Base-by-base conservation (phyloP, 2,113 vertebrate species). In the Tympanuchus pallidicinctus region DNA sequence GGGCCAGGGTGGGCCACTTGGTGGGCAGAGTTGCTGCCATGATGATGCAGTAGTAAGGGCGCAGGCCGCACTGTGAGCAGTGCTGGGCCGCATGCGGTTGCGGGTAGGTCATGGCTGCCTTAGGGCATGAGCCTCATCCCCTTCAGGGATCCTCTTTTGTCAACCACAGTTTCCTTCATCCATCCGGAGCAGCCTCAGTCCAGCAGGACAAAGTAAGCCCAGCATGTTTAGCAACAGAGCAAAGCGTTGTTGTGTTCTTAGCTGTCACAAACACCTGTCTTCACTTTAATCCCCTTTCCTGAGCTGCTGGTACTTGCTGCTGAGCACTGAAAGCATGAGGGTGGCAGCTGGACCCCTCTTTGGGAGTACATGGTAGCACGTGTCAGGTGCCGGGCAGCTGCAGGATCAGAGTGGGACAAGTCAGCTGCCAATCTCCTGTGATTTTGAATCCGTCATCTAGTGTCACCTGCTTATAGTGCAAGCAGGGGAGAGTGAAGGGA, bases 291-390 rank as follows among this genome's bases (percentile, higher is more conserved):
- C 4, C 25, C 38, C 14, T 40, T 73, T 36, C 11, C 32, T 32
- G 3, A 36, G n/a, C 72, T 76, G 17, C 36, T 42, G 47, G 30
- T 21, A 61, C 24, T 12, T 50, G 28, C 47, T 50, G 12, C 6
- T 2, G 17, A 57, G 32, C 42, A 32, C 28, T 63, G 38, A 30
- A 48, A 66, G 40, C 45, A 48, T 7, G 6, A 10, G 25, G 16
- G 10, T 38, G 36, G n/a, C 47, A 64, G 71, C 47, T 89, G 71
- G 10, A 21, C 4, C 14, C 1, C 19, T 67, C 67, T 57, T 22
- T 34, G 13, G 20, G 42, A 4, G 4, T 45, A 32, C 11, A 50
- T 10, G 13, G 6, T 22, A 52, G 32, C 11, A 40, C 0, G 0
- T 45, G 4, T 4, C 34, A 64, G n/a, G 59, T 28, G 54, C 36